Evolutionary conservation across 2,797 vertebrate genomes (phyloP), one percentile per base, ranked within the genome.

Genomic region (Hydrophis major): DNA sequence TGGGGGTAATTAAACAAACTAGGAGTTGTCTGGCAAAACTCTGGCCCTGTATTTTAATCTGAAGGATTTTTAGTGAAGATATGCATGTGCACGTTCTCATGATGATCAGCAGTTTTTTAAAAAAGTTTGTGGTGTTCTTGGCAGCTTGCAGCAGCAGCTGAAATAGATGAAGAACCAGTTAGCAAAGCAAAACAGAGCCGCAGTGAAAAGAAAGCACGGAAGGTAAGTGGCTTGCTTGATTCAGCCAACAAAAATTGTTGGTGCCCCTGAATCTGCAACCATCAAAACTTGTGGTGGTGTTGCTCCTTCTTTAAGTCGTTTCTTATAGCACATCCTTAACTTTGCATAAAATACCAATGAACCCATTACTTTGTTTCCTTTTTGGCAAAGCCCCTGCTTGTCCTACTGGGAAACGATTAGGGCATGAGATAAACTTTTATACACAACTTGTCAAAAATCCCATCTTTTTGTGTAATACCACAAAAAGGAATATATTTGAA

Each of bases 161-260:
- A 99, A 97, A 99, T 99, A 55, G 99, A 99, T 27, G 99, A 99
- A 96, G 99, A 99, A 95, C 99, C 99, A 4, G 99, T 99, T 94
- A 99, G 99, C 98, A 99, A 99, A 99, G 99, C 99, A 92, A 99
- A 99, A 98, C 99, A 99, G 97, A 99, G 99, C 97, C 98, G 99
- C 95, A 99, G 99, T 89, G 99, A 99, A 97, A 99, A 99, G 98
- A 99, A 99, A 95, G 99, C 99, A 94, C 98, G 99, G 90, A 99
- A 99, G 99, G 99, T 99, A 97, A 96, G 1, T 42, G 12, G 57
- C 74, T 66, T 37, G 22, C 59, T 93, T 37, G 13, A 28, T 57
- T 78, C n/a, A 74, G 86, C 55, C 53, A 90, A 50, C 27, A 86
- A 32, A 90, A 27, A 4, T 4, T 53, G 10, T 63, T 42, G 7